Evolutionary conservation across 2,797 vertebrate genomes (phyloP).

Genomic region (Tapirus indicus): DNA sequence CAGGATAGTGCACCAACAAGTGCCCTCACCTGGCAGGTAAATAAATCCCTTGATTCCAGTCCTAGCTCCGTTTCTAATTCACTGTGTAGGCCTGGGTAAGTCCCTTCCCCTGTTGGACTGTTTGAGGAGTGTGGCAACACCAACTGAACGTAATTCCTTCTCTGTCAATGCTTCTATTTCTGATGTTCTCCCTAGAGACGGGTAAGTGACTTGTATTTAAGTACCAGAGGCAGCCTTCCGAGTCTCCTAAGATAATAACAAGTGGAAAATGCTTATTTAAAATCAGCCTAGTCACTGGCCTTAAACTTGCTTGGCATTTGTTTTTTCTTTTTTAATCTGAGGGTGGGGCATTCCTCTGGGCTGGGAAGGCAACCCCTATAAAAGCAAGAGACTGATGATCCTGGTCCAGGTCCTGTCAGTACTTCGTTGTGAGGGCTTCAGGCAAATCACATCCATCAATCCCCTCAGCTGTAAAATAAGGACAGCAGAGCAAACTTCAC

Average conservation of each 20-base stretch:
- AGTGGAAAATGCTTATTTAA: not conserved
- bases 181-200: not conserved
- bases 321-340: not conserved
- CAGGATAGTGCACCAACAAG: not conserved
- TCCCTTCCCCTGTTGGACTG: not conserved
- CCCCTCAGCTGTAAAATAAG: not conserved
- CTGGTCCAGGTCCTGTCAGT: not conserved
- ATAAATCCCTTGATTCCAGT: not conserved
- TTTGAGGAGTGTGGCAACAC: not conserved
- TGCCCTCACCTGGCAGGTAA: not conserved
- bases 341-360: not conserved
- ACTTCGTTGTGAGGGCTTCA: not conserved
- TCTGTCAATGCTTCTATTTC: not conserved
- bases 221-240: not conserved
- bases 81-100: not conserved
- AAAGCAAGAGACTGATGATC: not conserved
- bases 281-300: not conserved
- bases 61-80: not conserved
- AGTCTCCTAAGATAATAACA: not conserved
- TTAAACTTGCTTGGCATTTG: not conserved
- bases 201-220: not conserved
- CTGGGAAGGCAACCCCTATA: not conserved
- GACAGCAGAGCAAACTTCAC: not conserved
- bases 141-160: not conserved
- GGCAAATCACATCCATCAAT: not conserved